Conservation (phyloP, 2,888 invertebrate species). For the Auanema freiburgensis region DNA sequence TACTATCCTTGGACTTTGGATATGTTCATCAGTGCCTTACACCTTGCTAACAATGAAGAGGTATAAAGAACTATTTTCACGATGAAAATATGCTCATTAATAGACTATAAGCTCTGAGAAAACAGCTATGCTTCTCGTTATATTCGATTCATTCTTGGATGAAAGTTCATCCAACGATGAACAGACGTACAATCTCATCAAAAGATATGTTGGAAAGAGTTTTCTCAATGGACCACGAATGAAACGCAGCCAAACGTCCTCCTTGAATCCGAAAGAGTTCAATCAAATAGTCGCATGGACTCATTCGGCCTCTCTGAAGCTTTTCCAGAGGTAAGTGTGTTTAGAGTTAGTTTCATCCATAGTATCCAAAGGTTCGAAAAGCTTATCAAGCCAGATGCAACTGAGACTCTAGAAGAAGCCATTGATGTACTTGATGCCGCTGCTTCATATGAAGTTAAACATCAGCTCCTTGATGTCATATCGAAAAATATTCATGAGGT, state of each 20-base stretch:
- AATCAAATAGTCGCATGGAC: slow-evolving; percentile 19
- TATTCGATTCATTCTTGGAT: slow-evolving; percentile 6
- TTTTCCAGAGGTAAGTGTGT: not conserved
- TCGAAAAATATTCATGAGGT: slow-evolving; percentile 9
- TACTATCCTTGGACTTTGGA: not conserved
- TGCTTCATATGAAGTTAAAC: slow-evolving; percentile 30
- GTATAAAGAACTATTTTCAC: not conserved
- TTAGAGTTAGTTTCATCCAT: slow-evolving; percentile 14
- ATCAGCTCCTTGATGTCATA: slow-evolving; percentile 21
- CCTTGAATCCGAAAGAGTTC: slow-evolving; percentile 21
- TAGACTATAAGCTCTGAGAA: slow-evolving; percentile 4
- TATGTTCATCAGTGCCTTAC: not conserved
- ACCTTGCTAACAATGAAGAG: not conserved
- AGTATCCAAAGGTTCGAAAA: not conserved
- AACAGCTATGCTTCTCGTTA: not conserved
- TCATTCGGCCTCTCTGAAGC: not conserved
- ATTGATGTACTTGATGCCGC: slow-evolving; percentile 33
- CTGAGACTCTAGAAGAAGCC: slow-evolving; percentile 19
- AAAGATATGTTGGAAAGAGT: no score
- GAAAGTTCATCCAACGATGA: no score
- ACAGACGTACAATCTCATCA: no score
- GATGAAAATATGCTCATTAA: not conserved
- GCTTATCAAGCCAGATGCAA: not conserved
- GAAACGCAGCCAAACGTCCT: no score
- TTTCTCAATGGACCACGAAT: no score